A percentile compares a stretch with the other conserved stretches of the same genome.
Conservation (phyloP, 2,888 invertebrate genomes). For the Acanthosoma haemorrhoidale region DNA sequence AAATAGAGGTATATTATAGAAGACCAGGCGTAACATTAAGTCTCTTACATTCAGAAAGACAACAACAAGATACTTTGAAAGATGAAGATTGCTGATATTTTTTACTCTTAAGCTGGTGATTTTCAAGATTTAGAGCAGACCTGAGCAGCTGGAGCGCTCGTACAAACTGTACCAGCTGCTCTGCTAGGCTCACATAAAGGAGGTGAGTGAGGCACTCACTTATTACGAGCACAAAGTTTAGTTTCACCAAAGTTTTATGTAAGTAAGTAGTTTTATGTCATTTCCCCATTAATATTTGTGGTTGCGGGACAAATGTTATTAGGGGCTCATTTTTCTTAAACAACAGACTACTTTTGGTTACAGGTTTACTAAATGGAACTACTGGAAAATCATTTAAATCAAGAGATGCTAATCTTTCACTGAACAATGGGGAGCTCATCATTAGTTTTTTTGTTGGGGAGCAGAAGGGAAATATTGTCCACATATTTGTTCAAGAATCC, state of each 20-base stretch:
- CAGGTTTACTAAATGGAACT: constrained; percentile 53
- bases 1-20: constrained; percentile 69
- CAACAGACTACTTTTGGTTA: constrained; percentile 32
- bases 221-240: constrained; percentile 92
- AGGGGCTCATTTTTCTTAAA: too few relatives aligned
- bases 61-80: constrained; percentile 72
- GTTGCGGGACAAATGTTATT: too few relatives aligned
- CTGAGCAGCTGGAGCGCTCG: constrained; percentile 89
- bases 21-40: constrained; percentile 67
- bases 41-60: constrained; percentile 79
- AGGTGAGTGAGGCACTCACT: constrained; percentile 91
- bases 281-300: too few relatives aligned
- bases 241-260: constrained; percentile 92
- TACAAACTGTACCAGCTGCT: constrained; percentile 81
- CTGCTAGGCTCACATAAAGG: constrained; percentile 58
- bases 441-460: constrained; percentile 66
- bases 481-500: constrained; percentile 70
- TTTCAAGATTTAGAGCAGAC: constrained; percentile 86
- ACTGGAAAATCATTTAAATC: constrained; percentile 54
- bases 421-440: constrained; percentile 61
- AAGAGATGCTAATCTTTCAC: constrained; percentile 53
- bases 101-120: constrained; percentile 75
- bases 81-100: constrained; percentile 84
- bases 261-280: too few relatives aligned
- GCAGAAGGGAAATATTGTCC: constrained; percentile 73